phyloP scores from a whole-genome alignment of 2,888 invertebrate genomes.

The Drosophila meridiana region DNA sequence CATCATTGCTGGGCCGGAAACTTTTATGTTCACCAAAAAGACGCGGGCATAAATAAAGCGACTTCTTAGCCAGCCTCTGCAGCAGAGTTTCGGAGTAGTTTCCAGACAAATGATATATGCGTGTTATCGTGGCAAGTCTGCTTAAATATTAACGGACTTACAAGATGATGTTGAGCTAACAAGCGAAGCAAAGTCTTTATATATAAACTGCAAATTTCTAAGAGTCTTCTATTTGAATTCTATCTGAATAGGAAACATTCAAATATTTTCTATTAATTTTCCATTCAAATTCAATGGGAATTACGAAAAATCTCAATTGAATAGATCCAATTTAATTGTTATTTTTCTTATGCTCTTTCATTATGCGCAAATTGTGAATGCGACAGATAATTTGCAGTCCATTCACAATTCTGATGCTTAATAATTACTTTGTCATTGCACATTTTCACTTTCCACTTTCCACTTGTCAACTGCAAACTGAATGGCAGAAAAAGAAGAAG shows the following conservation, averaged over 20 bases:
- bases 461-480: slow-evolving; percentile 31
- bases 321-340: not conserved
- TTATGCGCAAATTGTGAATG: not conserved
- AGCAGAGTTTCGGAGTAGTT: not conserved
- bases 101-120: slow-evolving; percentile 56
- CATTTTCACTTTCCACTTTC: slow-evolving; percentile 37
- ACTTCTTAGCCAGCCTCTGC: slow-evolving; percentile 13
- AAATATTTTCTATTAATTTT: not conserved
- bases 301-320: not conserved
- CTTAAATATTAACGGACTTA: slow-evolving; percentile 22
- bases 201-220: too few species aligned
- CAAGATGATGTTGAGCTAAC: not conserved
- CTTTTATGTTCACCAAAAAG: slow-evolving; percentile 30
- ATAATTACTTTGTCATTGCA: slow-evolving; percentile 45
- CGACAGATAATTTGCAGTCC: slow-evolving; percentile 22
- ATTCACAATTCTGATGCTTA: slow-evolving; percentile 20
- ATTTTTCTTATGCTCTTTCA: slow-evolving; percentile 7
- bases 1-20: slow-evolving; percentile 57
- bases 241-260: not conserved
- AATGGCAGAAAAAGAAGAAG: slow-evolving; percentile 13
- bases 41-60: slow-evolving; percentile 22
- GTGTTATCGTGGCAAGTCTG: slow-evolving; percentile 14
- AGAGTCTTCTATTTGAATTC: not conserved
- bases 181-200: too few species aligned
- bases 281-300: not conserved